These are phyloP conservation scores for Prochilodus magdalenae DNA, from an alignment of 2,113 vertebrate species.

Conservation along the genomic window DNA sequence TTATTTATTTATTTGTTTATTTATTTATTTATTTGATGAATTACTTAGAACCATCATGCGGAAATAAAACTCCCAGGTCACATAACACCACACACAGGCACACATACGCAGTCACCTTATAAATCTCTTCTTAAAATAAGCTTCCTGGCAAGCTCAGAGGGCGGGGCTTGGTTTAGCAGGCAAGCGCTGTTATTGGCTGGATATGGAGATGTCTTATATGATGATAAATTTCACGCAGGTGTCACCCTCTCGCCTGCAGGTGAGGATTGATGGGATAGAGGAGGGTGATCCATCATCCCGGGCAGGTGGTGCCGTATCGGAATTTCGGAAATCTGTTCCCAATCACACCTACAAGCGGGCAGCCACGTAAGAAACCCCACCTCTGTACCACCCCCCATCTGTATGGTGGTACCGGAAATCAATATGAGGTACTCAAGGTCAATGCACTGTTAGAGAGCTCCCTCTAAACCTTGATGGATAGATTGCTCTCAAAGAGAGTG, in stretches of 20 bases:
- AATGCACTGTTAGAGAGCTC: slow-evolving; percentile 97
- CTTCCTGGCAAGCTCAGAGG: slow-evolving; percentile 56
- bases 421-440: slow-evolving; percentile 98
- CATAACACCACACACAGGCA: slow-evolving; percentile 3
- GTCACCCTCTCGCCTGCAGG: slow-evolving; percentile 87
- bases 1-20: slow-evolving; percentile 8
- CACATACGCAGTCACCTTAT: slow-evolving; percentile 8
- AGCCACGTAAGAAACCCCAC: slow-evolving; percentile 86
- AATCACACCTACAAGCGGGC: slow-evolving; percentile 94
- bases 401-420: slow-evolving; percentile 96
- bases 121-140: slow-evolving; percentile 74
- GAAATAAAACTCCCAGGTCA: background rate
- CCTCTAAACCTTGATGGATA: slow-evolving; percentile 96
- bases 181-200: slow-evolving; percentile 68
- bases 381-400: slow-evolving; percentile 70
- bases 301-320: slow-evolving; percentile 95
- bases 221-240: slow-evolving; percentile 97
- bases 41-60: background rate
- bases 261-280: slow-evolving; percentile 94
- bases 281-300: slow-evolving; percentile 92
- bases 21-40: background rate
- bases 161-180: slow-evolving; percentile 71
- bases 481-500: slow-evolving; percentile 82
- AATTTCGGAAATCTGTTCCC: slow-evolving; percentile 99
- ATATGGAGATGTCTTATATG: slow-evolving; percentile 76